Evolutionary conservation across 2,797 vertebrate species (phyloP).

Genomic region (Acestrorhynchus altus): DNA sequence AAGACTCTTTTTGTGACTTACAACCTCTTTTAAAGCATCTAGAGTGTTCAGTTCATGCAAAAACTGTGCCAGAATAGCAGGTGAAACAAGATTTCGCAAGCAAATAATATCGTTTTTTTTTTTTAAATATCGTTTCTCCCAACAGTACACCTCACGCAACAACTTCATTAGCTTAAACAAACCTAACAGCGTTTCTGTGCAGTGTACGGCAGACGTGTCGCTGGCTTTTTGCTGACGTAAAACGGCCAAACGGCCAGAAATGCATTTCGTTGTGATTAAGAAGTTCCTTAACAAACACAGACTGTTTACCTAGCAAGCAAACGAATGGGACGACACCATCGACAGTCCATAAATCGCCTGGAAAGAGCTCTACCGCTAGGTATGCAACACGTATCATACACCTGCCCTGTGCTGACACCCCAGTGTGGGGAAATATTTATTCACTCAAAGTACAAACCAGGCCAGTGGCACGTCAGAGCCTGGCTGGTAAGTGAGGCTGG

Average conservation of each 20-base stretch:
- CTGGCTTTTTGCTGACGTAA: slow-evolving; percentile 50
- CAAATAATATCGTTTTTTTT: slow-evolving; percentile 35
- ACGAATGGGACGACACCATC: slow-evolving; percentile 42
- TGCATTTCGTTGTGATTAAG: slow-evolving; percentile 41
- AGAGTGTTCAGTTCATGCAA: slow-evolving; percentile 58
- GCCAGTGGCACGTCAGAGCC: slow-evolving; percentile 35
- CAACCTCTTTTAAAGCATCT: slow-evolving; percentile 52
- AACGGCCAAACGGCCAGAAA: slow-evolving; percentile 49
- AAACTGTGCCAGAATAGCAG: slow-evolving; percentile 44
- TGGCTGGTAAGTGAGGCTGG: slow-evolving; percentile 26
- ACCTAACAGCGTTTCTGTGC: slow-evolving; percentile 44
- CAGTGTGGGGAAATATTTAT: slow-evolving; percentile 1
- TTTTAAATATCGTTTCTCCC: slow-evolving; percentile 30
- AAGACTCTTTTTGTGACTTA: slow-evolving; percentile 36
- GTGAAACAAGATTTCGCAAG: slow-evolving; percentile 49
- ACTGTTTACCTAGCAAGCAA: slow-evolving; percentile 67
- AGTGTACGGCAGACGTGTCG: slow-evolving; percentile 37
- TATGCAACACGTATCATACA: slow-evolving; percentile 40
- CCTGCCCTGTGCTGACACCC: slow-evolving; percentile 19
- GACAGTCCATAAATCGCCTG: slow-evolving; percentile 28
- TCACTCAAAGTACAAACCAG: slow-evolving; percentile 36
- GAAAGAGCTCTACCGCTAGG: slow-evolving; percentile 19
- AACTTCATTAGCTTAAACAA: slow-evolving; percentile 49
- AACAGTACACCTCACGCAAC: slow-evolving; percentile 18
- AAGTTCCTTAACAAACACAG: slow-evolving; percentile 47